Conservation (phyloP, 1,140 invertebrate genomes). For the Bombus huntii region DNA sequence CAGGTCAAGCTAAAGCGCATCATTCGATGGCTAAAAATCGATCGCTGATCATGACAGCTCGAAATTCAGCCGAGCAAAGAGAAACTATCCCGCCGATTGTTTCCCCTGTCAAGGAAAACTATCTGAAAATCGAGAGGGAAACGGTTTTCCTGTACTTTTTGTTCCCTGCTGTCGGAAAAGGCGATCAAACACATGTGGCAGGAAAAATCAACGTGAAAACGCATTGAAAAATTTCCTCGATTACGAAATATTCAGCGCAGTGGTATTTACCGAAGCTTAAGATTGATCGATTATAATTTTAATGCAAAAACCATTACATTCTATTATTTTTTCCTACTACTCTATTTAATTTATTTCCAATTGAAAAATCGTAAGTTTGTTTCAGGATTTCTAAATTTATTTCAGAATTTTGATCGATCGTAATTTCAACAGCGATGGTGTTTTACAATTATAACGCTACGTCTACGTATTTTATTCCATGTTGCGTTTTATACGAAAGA, state of each 20-base stretch:
- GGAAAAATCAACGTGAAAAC: background rate
- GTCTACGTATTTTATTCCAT: too few relatives aligned
- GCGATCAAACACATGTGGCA: background rate
- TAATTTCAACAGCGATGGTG: too few relatives aligned
- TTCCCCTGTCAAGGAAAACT: conserved; percentile 3
- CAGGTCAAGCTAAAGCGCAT: conserved; percentile 5
- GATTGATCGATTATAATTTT: background rate
- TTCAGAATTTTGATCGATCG: too few relatives aligned
- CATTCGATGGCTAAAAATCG: conserved; percentile 24
- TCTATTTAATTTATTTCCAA: too few relatives aligned
- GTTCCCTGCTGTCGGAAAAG: background rate
- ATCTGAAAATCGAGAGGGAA: background rate
- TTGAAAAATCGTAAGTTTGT: too few relatives aligned
- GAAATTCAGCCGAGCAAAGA: background rate
- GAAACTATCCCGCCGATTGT: conserved; percentile 3
- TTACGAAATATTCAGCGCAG: background rate
- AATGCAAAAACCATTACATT: too few relatives aligned
- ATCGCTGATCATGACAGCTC: conserved; percentile 31
- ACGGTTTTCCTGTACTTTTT: too few relatives aligned
- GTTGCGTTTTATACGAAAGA: too few relatives aligned
- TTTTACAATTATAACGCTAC: too few relatives aligned
- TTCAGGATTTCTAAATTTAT: too few relatives aligned
- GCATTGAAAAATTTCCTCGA: background rate
- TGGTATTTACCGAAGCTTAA: too few relatives aligned
- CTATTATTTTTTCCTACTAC: too few relatives aligned